Percentiles rank a stretch among this genome's conserved stretches.
These are phyloP conservation scores for Beris chalybata DNA, from an alignment of 2,888 invertebrate genomes.

Conservation along the genomic window DNA sequence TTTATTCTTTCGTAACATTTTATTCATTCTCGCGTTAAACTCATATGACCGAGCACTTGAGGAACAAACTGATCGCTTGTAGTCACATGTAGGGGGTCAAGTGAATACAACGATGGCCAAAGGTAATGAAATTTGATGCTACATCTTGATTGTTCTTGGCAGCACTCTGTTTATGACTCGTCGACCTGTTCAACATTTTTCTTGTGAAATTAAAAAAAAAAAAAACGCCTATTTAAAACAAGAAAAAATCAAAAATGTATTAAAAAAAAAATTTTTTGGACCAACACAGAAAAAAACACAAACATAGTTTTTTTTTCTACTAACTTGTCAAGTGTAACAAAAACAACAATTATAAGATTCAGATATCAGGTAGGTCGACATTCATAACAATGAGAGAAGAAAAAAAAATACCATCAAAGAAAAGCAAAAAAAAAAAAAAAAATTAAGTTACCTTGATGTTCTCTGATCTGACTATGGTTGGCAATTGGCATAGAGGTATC, in stretches of 20 bases:
- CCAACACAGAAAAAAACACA: slow-evolving; percentile 8
- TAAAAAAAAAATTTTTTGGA: not conserved
- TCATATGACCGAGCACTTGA: too few relatives aligned
- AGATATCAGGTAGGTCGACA: slow-evolving; percentile 17
- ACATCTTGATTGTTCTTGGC: slow-evolving; percentile 21
- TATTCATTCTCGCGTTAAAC: too few relatives aligned
- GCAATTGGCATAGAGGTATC: slow-evolving; percentile 3
- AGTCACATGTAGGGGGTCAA: slow-evolving; percentile 7
- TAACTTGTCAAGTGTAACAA: slow-evolving; percentile 23
- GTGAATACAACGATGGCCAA: not conserved
- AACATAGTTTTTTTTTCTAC: slow-evolving; percentile 21
- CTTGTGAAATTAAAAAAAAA: slow-evolving; percentile 18
- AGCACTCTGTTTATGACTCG: slow-evolving; percentile 23
- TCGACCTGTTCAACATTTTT: slow-evolving; percentile 9
- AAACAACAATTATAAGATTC: slow-evolving; percentile 1
- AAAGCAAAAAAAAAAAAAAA: not conserved
- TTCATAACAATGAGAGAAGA: not conserved
- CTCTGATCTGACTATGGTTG: slow-evolving; percentile 6
- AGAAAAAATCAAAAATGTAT: not conserved
- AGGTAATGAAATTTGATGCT: slow-evolving; percentile 27
- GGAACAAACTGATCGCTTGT: too few relatives aligned
- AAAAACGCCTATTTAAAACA: slow-evolving; percentile 11
- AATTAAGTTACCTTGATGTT: slow-evolving; percentile 12
- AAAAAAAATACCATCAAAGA: not conserved
- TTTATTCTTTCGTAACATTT: too few relatives aligned